A percentile compares a stretch with the other conserved stretches of the same genome.
phyloP scores from a whole-genome alignment of 2,888 invertebrate species.

The Mellilla xanthometata region DNA sequence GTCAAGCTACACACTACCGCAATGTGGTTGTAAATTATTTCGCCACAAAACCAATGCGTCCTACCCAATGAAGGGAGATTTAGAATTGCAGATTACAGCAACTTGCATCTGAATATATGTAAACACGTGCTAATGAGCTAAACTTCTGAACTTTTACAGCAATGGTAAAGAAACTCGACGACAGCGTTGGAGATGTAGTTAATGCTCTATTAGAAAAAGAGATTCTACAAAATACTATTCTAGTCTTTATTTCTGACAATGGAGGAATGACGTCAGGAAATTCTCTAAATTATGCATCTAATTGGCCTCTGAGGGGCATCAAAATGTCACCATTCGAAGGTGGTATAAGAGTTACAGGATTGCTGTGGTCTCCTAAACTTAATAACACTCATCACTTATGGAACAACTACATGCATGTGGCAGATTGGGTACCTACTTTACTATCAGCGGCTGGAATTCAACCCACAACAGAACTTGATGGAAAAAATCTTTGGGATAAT shows the following conservation, averaged over 20 bases:
- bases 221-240: conserved; percentile 90
- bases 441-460: conserved; percentile 57
- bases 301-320: conserved; percentile 89
- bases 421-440: conserved; percentile 92
- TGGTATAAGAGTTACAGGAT: conserved; percentile 88
- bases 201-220: conserved; percentile 84
- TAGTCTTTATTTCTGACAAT: conserved; percentile 94
- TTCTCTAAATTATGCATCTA: conserved; percentile 88
- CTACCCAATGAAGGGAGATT: conserved; percentile 16
- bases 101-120: conserved; percentile 1
- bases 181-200: conserved; percentile 91
- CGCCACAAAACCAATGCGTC: conserved; percentile 26
- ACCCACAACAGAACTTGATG: conserved; percentile 54
- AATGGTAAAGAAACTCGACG: conserved; percentile 92
- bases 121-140: too few relatives aligned
- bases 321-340: conserved; percentile 94
- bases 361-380: conserved; percentile 84
- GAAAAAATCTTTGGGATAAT: conserved; percentile 61
- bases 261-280: conserved; percentile 90
- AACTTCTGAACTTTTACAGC: conserved; percentile 78
- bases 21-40: conserved; percentile 26
- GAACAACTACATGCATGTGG: conserved; percentile 86
- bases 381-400: conserved; percentile 64
- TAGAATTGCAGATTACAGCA: conserved; percentile 11
- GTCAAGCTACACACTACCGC: conserved; percentile 2